phyloP scores from a whole-genome alignment of 2,888 invertebrate genomes.

The Parapristionchus giblindavisi region DNA sequence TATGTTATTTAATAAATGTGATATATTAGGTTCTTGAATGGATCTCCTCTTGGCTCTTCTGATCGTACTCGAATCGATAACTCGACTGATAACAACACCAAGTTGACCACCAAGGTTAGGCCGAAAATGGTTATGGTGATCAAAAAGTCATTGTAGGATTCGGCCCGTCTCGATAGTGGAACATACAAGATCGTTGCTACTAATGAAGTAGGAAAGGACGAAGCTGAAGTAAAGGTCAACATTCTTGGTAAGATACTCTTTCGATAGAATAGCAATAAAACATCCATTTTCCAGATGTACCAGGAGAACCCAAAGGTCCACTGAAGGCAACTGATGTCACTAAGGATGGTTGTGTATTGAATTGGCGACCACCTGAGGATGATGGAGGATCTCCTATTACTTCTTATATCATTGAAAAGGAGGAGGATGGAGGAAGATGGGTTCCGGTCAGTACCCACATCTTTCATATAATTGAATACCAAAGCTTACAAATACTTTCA shows the following conservation, averaged over 20 bases:
- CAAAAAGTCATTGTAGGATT: not conserved
- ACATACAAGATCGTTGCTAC: conserved; percentile 72
- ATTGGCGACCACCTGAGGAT: conserved; percentile 94
- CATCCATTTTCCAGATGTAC: conserved; percentile 57
- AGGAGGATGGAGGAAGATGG: conserved; percentile 69
- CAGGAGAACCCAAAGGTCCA: conserved; percentile 81
- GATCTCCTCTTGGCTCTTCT: conserved; percentile 74
- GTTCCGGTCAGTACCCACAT: conserved; percentile 54
- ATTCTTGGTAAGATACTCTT: conserved; percentile 76
- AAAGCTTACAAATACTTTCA: conserved; percentile 35
- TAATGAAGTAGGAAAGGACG: conserved; percentile 73
- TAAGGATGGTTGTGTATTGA: conserved; percentile 87
- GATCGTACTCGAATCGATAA: conserved; percentile 82
- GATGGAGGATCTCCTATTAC: conserved; percentile 93
- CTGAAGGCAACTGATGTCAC: conserved; percentile 84
- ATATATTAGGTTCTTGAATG: conserved; percentile 79
- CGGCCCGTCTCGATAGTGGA: conserved; percentile 76
- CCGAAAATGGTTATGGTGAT: not conserved
- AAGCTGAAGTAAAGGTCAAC: conserved; percentile 74
- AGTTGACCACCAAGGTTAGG: conserved; percentile 79
- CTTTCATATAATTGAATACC: not conserved
- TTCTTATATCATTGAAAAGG: conserved; percentile 88
- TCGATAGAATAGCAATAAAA: not conserved
- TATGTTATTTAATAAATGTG: too few relatives aligned
- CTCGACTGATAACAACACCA: conserved; percentile 83